Percentiles rank a stretch among this genome's conserved stretches.
phyloP scores from a whole-genome alignment of 2,113 vertebrate genomes.

The Heptranchias perlo region DNA sequence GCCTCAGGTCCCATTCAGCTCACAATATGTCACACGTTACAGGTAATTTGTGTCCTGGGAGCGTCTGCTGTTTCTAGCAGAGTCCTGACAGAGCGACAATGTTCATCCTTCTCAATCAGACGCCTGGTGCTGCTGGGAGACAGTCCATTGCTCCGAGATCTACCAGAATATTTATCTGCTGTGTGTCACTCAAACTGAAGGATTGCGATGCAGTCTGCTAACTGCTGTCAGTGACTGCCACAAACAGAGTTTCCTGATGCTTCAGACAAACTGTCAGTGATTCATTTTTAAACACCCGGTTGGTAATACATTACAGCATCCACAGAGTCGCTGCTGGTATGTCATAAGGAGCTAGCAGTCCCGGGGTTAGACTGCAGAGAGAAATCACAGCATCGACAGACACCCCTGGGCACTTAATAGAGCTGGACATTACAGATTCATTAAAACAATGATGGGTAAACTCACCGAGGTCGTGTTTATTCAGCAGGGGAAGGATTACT shows the following conservation, averaged over 20 bases:
- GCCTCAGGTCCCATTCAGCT: background rate
- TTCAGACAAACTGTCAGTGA: background rate
- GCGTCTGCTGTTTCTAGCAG: background rate
- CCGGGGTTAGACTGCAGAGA: too few relatives aligned
- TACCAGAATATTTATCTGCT: background rate
- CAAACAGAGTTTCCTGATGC: background rate
- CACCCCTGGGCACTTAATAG: background rate
- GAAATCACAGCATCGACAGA: too few relatives aligned
- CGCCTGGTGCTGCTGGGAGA: too few relatives aligned
- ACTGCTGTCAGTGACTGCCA: background rate
- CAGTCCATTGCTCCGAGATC: background rate
- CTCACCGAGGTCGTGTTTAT: background rate
- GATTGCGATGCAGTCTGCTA: background rate
- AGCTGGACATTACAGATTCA: background rate
- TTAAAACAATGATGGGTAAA: background rate
- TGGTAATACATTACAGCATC: background rate
- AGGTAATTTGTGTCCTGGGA: background rate
- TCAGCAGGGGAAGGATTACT: background rate
- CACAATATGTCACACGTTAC: background rate
- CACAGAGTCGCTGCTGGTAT: background rate
- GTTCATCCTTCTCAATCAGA: background rate
- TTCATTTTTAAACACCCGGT: background rate
- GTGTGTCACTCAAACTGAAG: background rate
- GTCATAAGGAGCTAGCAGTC: background rate
- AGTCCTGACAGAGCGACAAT: background rate